Evolutionary conservation across 2,797 vertebrate species (phyloP).

Genomic region (Gadopsis marmoratus): DNA sequence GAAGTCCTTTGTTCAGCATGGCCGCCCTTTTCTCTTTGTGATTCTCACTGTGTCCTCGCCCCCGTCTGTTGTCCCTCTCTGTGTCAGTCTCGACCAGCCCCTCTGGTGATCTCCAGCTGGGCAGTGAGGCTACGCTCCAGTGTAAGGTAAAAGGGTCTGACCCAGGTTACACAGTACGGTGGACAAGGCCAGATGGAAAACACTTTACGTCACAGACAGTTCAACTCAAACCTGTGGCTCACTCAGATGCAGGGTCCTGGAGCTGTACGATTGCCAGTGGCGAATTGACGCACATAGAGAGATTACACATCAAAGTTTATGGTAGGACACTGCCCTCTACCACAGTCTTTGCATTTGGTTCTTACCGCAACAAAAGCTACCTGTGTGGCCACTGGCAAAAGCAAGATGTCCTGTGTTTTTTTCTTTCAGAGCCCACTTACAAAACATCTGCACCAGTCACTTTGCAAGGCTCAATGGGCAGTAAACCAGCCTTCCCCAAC

Average conservation of each 20-base stretch:
- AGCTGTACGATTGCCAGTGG: not conserved
- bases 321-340: constrained; percentile 40
- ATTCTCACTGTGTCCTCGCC: not conserved
- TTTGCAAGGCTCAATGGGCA: fast-evolving
- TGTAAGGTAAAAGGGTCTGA: constrained; percentile 34
- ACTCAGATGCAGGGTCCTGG: constrained; percentile 60
- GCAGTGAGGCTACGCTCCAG: not conserved
- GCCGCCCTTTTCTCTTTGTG: not conserved
- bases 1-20: not conserved
- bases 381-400: not conserved
- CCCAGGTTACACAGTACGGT: fast-evolving
- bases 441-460: fast-evolving
- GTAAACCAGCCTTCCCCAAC: fast-evolving
- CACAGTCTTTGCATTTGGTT: not conserved
- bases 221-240: not conserved
- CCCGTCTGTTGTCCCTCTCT: not conserved
- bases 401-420: constrained; percentile 8
- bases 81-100: constrained; percentile 18
- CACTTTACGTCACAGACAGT: fast-evolving
- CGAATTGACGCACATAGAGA: fast-evolving
- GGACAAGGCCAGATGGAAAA: constrained; percentile 22
- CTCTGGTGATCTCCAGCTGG: not conserved
- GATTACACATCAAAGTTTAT: not conserved
- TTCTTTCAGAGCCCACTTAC: constrained; percentile 12
- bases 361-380: not conserved